Evolutionary conservation across 1,140 invertebrate species (phyloP), one percentile per base, ranked within the genome.

Genomic region (Cyclargus thomasi): DNA sequence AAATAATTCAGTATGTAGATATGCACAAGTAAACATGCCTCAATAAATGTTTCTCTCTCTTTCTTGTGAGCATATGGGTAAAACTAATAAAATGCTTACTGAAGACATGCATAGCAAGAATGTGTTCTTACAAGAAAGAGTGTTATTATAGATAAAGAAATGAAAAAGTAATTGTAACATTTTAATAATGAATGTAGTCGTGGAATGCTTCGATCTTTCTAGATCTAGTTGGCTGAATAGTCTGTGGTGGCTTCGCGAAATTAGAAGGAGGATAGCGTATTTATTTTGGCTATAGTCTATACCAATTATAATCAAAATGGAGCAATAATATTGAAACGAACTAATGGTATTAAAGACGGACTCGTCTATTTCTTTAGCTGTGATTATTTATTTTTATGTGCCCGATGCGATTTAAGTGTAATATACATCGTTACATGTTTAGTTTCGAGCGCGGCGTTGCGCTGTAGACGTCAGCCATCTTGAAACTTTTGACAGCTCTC

Each of bases 241-340:
- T 29, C 1, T 5, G 29, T 29, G 39, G 39, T 47, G 39, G 39
- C 39, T 47, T 47, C 39, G 39, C 39, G 39, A 47, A 47, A 16
- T 8, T 47, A 47, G 39, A 29, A 29, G 5, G 39, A 47, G 36
- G 36, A 39, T 39, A 39, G 39, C 39, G 39, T 47, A 47, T 47
- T 11, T 16, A 14, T 47, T 47, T 47, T 47, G 39, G 39, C 39
- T 47, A 47, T 47, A 47, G 39, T 47, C 39, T 47, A 47, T 47
- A 47, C 39, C 39, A 47, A 47, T 47, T 47, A 47, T 59, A 11
- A 20, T 20, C 55, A 39, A 69, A 69, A 64, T 69, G 63, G 55
- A 69, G 67, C 67, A 69, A 69, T 69, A 69, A 69, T 64, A 35
- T 62, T 65, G 63, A 65, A 69, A 62, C 63, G 67, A 69, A 64